phyloP scores from a whole-genome alignment of 2,113 vertebrate genomes.

The Leucopsar rothschildi region DNA sequence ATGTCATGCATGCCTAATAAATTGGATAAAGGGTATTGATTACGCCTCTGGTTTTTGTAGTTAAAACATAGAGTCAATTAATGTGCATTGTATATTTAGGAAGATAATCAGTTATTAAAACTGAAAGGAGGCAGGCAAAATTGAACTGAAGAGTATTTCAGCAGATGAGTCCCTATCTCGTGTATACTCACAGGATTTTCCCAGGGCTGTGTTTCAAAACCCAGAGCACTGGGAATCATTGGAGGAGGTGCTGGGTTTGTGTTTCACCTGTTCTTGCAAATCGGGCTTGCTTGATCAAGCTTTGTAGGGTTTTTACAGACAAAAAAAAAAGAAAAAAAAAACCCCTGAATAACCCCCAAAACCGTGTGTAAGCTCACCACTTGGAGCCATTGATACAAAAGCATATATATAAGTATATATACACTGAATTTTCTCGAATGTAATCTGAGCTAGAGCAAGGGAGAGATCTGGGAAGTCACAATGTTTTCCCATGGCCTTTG shows the following conservation, averaged over 20 bases:
- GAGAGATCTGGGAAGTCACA: fast-evolving
- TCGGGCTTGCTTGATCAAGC: not conserved
- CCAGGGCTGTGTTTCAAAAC: not conserved
- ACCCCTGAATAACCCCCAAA: no score
- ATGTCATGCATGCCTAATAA: conserved; percentile 54
- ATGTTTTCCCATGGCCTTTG: not conserved
- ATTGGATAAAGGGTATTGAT: conserved; percentile 56
- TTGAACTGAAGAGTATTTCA: not conserved
- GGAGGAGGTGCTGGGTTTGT: not conserved
- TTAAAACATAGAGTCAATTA: conserved; percentile 19
- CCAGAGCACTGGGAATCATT: not conserved
- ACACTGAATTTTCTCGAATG: not conserved
- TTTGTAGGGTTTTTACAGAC: not conserved
- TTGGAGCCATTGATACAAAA: fast-evolving
- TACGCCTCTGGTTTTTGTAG: not conserved
- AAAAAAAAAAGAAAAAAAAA: no score
- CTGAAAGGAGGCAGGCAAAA: not conserved
- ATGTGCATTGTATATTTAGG: conserved; percentile 29
- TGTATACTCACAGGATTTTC: not conserved
- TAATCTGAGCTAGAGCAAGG: not conserved
- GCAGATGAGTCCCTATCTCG: not conserved
- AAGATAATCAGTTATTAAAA: conserved; percentile 27
- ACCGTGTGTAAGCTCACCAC: not conserved
- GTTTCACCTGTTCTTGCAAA: not conserved
- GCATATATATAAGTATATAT: not conserved